A percentile compares a stretch with the other conserved stretches of the same genome.
These are phyloP conservation scores for Laticauda colubrina DNA, from an alignment of 2,113 vertebrate species.

Conservation along the genomic window DNA sequence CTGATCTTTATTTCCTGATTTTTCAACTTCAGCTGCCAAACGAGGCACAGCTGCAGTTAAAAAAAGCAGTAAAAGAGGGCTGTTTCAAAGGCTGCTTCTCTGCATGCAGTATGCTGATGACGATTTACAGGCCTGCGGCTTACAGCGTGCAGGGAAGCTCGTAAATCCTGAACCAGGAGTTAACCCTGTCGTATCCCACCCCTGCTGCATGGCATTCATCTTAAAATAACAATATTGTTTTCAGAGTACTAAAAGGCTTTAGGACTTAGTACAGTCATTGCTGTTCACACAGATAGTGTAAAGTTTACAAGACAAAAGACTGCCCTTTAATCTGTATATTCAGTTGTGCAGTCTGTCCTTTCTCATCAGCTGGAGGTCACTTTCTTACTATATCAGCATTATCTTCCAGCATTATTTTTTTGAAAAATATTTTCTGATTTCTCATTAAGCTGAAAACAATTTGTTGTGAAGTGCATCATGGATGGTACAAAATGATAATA, in stretches of 20 bases:
- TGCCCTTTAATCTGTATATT: not conserved
- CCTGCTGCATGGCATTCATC: not conserved
- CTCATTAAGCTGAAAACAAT: conserved; percentile 35
- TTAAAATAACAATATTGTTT: not conserved
- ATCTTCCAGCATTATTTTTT: conserved; percentile 39
- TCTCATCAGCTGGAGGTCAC: conserved; percentile 11
- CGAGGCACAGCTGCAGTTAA: no score
- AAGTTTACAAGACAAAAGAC: not conserved
- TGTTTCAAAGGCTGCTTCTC: no score
- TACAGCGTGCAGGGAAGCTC: no score
- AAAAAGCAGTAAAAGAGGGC: no score
- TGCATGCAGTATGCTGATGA: no score
- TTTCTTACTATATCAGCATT: conserved; percentile 43
- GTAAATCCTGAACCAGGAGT: no score
- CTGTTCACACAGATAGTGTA: not conserved
- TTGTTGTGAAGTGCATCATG: not conserved
- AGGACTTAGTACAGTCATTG: not conserved
- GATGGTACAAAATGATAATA: not conserved
- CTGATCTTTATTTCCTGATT: no score
- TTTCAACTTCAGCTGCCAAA: no score
- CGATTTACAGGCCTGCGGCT: no score
- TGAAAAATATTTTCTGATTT: conserved; percentile 36
- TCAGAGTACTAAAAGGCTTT: not conserved
- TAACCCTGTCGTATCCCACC: no score
- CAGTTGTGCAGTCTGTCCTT: not conserved